phyloP scores from a whole-genome alignment of 2,888 invertebrate species.

The Dicyrtoma fusca region DNA sequence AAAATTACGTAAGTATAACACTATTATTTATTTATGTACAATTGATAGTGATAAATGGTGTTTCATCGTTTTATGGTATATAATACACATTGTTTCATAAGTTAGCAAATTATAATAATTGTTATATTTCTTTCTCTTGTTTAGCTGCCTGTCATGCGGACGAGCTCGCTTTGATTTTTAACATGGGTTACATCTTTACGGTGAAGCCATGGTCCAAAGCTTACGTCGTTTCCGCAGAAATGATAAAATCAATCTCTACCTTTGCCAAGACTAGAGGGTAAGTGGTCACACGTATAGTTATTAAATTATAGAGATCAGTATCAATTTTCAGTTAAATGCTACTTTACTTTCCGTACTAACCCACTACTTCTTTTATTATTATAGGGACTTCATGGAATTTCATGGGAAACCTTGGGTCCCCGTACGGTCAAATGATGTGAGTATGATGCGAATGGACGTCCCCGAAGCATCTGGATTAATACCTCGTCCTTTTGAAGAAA shows the following conservation, averaged over 20 bases:
- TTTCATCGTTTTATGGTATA: no score
- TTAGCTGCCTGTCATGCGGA: not conserved
- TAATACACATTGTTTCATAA: no score
- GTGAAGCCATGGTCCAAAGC: not conserved
- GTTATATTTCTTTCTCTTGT: no score
- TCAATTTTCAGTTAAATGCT: no score
- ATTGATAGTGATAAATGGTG: no score
- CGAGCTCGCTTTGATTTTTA: not conserved
- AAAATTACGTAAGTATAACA: constrained; percentile 1
- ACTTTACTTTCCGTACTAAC: no score
- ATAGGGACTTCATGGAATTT: not conserved
- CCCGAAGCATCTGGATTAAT: not conserved
- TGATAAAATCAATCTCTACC: not conserved
- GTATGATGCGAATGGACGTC: not conserved
- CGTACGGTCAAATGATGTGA: no score
- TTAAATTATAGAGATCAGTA: no score
- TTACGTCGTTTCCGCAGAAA: not conserved
- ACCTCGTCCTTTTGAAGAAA: not conserved
- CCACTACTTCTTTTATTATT: not conserved
- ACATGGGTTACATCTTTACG: not conserved
- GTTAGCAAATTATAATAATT: no score
- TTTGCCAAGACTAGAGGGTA: not conserved
- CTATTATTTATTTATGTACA: not conserved
- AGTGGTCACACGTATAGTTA: no score
- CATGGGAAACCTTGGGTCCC: constrained; percentile 10